phyloP scores from a whole-genome alignment of 1,140 invertebrate species.

The Drosophila ironensis region DNA sequence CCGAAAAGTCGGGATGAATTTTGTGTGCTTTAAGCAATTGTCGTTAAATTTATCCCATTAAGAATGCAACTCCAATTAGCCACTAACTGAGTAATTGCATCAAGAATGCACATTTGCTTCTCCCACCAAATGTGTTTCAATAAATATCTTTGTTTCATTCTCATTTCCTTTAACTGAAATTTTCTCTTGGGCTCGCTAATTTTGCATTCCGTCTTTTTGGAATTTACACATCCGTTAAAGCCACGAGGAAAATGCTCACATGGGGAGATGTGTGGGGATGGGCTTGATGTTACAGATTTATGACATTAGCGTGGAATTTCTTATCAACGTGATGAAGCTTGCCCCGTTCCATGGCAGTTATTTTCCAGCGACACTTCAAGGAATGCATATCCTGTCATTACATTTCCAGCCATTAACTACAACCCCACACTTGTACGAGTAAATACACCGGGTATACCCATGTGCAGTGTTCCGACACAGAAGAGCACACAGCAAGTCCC shows the following conservation, averaged over 20 bases:
- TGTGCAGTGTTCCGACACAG: no score
- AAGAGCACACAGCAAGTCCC: no score
- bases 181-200: neutral
- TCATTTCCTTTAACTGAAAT: neutral
- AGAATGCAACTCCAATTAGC: neutral
- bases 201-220: conserved; percentile 12
- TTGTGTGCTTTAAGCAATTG: no score
- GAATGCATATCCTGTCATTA: conserved; percentile 58
- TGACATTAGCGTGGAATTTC: conserved; percentile 40
- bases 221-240: conserved; percentile 36
- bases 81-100: neutral
- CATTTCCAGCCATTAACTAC: conserved; percentile 54
- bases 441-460: conserved; percentile 22
- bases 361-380: conserved; percentile 17
- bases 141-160: neutral
- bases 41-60: neutral
- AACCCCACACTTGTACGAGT: neutral
- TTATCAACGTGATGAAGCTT: conserved; percentile 38
- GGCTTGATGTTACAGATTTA: conserved; percentile 52
- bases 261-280: neutral
- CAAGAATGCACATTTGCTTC: neutral
- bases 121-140: neutral
- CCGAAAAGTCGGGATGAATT: neutral
- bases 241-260: neutral
- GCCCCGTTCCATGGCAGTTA: neutral